Base-by-base conservation (phyloP, 2,797 vertebrate species). In the Pogonophryne albipinna region DNA sequence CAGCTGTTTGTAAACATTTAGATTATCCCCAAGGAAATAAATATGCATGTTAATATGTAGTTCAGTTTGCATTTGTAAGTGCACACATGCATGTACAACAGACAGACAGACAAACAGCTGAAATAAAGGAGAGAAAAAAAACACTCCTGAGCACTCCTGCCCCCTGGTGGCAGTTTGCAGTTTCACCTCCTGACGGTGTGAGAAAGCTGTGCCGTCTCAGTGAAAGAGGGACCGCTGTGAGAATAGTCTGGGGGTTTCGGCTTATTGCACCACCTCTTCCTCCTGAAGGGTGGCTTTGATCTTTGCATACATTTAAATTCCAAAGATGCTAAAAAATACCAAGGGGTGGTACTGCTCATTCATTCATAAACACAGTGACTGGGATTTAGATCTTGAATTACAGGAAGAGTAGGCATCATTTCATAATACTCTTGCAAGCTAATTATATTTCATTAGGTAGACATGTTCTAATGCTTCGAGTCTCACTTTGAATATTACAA, bases 101-200 rank as follows among this genome's bases (percentile, higher is more conserved):
- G 34, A 38, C 34, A 83, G 71, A 78, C 73, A 82, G 74, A 87
- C 74, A 74, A 78, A 83, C 79, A 49, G 77, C 74, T 82, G 68
- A 77, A 57, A 56, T 78, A 78, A 78, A 66, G 23, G 67, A 42
- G 41, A 17, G 7, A 0, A 66, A 69, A 65, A 72, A 86, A 57
- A 68, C 83, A 83, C 77, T 83, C 74, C 87, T 85, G 89, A 93
- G 84, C 91, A 93, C 93, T 95, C 80, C 92, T 95, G 95, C 94
- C 94, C 94, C 92, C 94, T 95, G 86, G 91, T 94, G 94, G 93
- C 67, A 16, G 34, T 80, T 87, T 72, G 73, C 62, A 71, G 80
- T 13, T 85, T 10, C 69, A 73, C 31, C 55, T 53, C 49, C 34
- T 67, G 41, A 19, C 41, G 17, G 27, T 53, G 46, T 23, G 11